Conservation (phyloP, 2,797 vertebrate species). For the Oreochromis grahami region DNA sequence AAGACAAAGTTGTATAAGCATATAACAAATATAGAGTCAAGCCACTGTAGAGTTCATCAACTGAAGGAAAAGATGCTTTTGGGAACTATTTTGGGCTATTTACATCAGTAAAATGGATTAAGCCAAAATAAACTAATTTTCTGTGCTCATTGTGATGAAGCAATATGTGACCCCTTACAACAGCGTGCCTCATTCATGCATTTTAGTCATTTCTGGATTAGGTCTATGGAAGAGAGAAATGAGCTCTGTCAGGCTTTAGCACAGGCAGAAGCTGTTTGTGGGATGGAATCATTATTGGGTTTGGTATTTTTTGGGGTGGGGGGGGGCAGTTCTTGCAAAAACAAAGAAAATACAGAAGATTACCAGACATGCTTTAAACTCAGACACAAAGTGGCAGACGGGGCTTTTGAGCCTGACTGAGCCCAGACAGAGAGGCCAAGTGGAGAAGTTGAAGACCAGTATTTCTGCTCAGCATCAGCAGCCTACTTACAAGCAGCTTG, state of each 20-base stretch:
- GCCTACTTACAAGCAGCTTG: conserved; percentile 62
- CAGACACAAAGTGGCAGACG: neutral
- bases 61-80: neutral
- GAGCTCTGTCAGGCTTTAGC: neutral
- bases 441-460: conserved; percentile 43
- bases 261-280: neutral
- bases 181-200: neutral
- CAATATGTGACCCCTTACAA: neutral
- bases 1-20: neutral
- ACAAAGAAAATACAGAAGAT: neutral
- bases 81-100: neutral
- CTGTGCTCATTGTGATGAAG: neutral
- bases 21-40: neutral
- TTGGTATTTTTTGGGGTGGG: neutral
- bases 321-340: neutral
- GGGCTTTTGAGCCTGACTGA: conserved; percentile 34
- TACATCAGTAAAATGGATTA: neutral
- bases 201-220: neutral
- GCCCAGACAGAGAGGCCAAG: conserved; percentile 53
- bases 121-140: neutral
- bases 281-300: neutral
- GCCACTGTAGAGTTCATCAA: neutral
- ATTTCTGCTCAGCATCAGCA: conserved; percentile 65
- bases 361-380: neutral
- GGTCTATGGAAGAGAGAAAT: neutral